Evolutionary conservation across 2,113 vertebrate species (phyloP).

Genomic region (Trichechus manatus): DNA sequence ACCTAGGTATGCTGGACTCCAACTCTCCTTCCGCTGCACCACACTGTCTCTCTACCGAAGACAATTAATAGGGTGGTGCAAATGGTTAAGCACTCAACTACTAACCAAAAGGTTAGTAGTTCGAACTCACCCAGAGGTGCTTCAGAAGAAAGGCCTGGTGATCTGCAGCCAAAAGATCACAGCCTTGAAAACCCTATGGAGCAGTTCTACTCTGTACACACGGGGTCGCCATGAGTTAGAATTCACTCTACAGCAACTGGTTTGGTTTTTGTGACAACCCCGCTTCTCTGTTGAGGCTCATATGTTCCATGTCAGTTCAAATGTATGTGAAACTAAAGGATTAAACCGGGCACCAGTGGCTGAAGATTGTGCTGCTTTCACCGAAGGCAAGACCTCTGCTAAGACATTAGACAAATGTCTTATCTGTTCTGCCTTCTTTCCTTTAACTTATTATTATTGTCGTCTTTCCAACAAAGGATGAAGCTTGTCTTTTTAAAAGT

Average conservation of each 20-base stretch:
- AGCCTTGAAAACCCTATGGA: neutral
- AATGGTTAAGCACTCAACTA: neutral
- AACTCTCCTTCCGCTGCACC: neutral
- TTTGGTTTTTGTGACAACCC: neutral
- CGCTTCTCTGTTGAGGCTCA: neutral
- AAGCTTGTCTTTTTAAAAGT: constrained; percentile 80
- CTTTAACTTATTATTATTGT: neutral
- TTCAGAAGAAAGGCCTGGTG: neutral
- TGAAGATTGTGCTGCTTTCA: neutral
- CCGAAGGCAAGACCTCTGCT: neutral
- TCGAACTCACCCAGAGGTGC: neutral
- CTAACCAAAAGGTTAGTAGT: neutral
- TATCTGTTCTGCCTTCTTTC: neutral
- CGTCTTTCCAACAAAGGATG: neutral
- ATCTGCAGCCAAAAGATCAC: neutral
- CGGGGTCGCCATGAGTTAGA: neutral
- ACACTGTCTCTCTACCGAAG: neutral
- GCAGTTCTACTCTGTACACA: neutral
- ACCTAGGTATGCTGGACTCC: neutral
- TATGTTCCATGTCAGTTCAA: constrained; percentile 9
- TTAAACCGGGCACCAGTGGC: neutral
- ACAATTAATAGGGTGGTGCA: neutral
- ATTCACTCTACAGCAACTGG: neutral
- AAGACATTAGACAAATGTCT: neutral
- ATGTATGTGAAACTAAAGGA: neutral